Conservation (phyloP, 2,113 vertebrate genomes). For the Lepisosteus oculatus region DNA sequence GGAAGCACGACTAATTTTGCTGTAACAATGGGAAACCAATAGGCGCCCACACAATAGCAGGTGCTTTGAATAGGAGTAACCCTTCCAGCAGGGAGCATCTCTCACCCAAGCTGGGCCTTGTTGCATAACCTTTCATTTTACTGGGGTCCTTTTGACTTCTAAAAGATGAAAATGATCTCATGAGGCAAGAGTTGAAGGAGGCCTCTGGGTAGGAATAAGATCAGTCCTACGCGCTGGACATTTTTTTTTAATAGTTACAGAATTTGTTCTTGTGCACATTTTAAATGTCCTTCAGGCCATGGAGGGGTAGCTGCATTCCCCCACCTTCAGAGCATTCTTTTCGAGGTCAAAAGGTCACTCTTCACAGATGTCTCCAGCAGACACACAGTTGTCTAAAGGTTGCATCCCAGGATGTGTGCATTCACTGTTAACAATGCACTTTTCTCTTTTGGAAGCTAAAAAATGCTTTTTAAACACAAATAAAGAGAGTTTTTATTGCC, state of each 20-base stretch:
- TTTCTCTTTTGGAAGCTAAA: constrained; percentile 59
- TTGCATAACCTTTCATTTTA: constrained; percentile 69
- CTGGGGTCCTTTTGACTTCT: constrained; percentile 65
- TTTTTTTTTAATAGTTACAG: constrained; percentile 36
- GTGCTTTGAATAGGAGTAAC: constrained; percentile 67
- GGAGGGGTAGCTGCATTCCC: constrained; percentile 62
- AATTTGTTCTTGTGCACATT: constrained; percentile 53
- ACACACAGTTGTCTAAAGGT: constrained; percentile 84
- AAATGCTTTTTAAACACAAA: constrained; percentile 42
- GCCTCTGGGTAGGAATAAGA: constrained; percentile 50
- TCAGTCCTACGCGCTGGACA: constrained; percentile 33
- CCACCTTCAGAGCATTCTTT: constrained; percentile 87
- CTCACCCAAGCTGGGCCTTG: constrained; percentile 52
- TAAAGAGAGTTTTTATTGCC: constrained; percentile 39
- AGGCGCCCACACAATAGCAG: constrained; percentile 70
- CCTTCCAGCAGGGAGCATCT: constrained; percentile 57
- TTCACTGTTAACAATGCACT: constrained; percentile 72
- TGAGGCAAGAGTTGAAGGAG: constrained; percentile 49
- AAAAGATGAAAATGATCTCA: constrained; percentile 72
- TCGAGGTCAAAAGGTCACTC: constrained; percentile 80
- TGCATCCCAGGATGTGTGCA: constrained; percentile 74
- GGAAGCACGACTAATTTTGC: constrained; percentile 66
- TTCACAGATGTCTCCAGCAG: constrained; percentile 86
- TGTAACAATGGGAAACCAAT: constrained; percentile 59
- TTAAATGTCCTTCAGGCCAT: constrained; percentile 63